phyloP scores from a whole-genome alignment of 2,888 invertebrate species.

The Eristalinus sepulchralis region DNA sequence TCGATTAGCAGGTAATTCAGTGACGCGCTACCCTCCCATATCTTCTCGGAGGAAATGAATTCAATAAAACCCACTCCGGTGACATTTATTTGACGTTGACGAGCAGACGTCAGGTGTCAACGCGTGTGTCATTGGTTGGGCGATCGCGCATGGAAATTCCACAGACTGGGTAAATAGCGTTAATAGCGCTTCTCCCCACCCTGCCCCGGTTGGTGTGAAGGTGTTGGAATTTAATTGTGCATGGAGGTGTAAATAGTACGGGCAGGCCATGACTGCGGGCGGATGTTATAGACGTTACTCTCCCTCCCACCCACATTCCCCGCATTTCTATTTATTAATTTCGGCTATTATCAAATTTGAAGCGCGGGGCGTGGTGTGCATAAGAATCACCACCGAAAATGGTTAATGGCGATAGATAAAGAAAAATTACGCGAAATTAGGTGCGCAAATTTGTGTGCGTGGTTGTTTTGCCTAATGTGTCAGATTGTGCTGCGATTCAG shows the following conservation, averaged over 20 bases:
- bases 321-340: constrained; percentile 57
- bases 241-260: constrained; percentile 57
- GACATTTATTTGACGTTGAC: constrained; percentile 67
- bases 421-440: constrained; percentile 65
- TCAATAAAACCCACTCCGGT: constrained; percentile 56
- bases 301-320: neutral
- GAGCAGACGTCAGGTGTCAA: constrained; percentile 59
- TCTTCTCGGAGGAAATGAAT: constrained; percentile 55
- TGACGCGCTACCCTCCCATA: neutral
- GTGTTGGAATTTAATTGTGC: constrained; percentile 63
- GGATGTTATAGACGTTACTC: constrained; percentile 57
- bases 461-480: constrained; percentile 46
- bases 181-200: constrained; percentile 45
- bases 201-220: constrained; percentile 36
- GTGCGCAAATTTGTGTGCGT: constrained; percentile 66
- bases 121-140: constrained; percentile 41
- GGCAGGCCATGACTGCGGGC: constrained; percentile 54
- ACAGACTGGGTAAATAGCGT: constrained; percentile 52
- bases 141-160: constrained; percentile 60
- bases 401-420: constrained; percentile 62
- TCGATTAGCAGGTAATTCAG: constrained; percentile 20
- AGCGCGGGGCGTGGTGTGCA: constrained; percentile 66
- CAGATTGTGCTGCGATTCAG: neutral
- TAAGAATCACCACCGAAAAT: constrained; percentile 58
- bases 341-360: constrained; percentile 66